Evolutionary conservation across 2,888 invertebrate species (phyloP), one percentile per base, ranked within the genome.

Genomic region (Mesochorus sp.): DNA sequence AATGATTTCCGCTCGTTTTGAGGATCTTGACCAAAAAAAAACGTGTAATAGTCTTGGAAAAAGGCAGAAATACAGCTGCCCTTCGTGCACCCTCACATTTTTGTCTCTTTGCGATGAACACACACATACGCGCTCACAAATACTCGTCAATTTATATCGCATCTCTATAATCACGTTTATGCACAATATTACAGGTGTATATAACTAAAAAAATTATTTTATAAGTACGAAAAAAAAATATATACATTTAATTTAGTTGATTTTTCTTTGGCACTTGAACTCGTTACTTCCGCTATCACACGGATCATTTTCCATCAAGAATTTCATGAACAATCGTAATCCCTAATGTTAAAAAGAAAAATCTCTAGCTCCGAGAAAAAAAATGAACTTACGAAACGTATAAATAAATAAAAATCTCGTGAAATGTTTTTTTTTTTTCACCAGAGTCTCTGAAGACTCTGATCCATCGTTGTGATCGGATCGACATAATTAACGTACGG

Each of bases 401-500:
- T 17, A 53, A 17, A 42, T 53, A 49, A 21, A 24, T n/a, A 34
- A 24, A 42, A n/a, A 12, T 42, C 10, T 24, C 5, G 5, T 1
- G 4, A 14, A 26, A 26, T n/a, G n/a, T n/a, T n/a, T n/a, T n/a
- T n/a, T n/a, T n/a, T n/a, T n/a, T n/a, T 47, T 84, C 83, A 90
- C 90, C 90, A 91, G 24, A 91, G 77, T 77, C 91, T 86, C 61
- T 90, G 88, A 19, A 90, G 76, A 75, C 87, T 89, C 71, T 89
- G 90, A 14, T 91, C 90, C 55, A 82, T 81, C 44, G 86, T 81
- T 0, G 87, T 83, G 28, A 86, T 77, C 39, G 88, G 87, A 1
- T 91, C 91, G 80, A 88, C 84, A 47, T 89, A 90, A 79, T 90
- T 90, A 1, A 87, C 86, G 37, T 90, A 90, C 21, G 87, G 87